These are phyloP conservation scores for Balaeniceps rex DNA, from an alignment of 2,113 vertebrate species.

Conservation along the genomic window DNA sequence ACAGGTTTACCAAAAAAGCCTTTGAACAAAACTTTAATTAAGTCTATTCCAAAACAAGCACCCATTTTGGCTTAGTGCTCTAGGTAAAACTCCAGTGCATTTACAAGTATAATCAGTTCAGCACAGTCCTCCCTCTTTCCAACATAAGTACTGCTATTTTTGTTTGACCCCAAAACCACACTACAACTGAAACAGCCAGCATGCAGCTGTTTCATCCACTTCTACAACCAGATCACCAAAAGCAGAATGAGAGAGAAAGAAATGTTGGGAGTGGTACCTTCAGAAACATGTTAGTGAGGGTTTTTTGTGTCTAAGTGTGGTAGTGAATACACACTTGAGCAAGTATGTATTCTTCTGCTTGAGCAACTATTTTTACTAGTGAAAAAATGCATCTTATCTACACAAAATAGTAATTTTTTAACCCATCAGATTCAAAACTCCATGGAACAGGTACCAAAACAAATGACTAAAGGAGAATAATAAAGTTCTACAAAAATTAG, in stretches of 20 bases:
- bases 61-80: neutral
- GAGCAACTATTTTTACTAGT: neutral
- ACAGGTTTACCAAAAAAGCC: no score
- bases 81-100: constrained; percentile 16
- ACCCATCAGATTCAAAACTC: neutral
- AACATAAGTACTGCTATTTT: neutral
- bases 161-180: neutral
- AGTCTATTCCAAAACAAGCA: constrained; percentile 10
- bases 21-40: constrained; percentile 35
- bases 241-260: neutral
- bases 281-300: neutral
- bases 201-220: neutral
- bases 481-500: neutral
- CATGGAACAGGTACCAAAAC: neutral
- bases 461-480: neutral
- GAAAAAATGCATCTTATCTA: neutral
- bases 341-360: neutral
- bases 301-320: neutral
- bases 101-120: constrained; percentile 40
- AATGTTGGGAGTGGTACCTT: neutral
- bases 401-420: neutral
- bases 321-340: neutral
- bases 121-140: neutral
- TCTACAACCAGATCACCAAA: neutral
- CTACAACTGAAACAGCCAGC: neutral